Percentiles rank a stretch among this genome's conserved stretches.
Evolutionary conservation across 2,797 vertebrate species (phyloP).

Genomic region (Sciaenops ocellatus): DNA sequence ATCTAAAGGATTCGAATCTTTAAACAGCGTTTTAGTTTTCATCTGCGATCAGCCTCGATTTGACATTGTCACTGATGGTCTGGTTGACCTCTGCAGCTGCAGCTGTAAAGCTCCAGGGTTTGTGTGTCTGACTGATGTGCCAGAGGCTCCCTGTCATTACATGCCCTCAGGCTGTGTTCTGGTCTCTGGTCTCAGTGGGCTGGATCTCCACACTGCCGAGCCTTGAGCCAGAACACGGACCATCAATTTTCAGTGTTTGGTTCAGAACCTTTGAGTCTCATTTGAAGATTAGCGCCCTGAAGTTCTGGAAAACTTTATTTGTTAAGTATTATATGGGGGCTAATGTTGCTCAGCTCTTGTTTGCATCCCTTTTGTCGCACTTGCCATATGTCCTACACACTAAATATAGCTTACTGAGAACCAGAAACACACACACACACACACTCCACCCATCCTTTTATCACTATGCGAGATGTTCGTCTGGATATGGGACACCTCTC

Average conservation of each 20-base stretch:
- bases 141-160: slow-evolving; percentile 54
- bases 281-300: not conserved
- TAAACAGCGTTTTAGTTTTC: slow-evolving; percentile 21
- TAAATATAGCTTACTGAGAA: slow-evolving; percentile 35
- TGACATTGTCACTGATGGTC: slow-evolving; percentile 20
- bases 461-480: slow-evolving; percentile 50
- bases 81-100: slow-evolving; percentile 35
- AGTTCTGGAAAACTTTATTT: not conserved
- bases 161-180: slow-evolving; percentile 19
- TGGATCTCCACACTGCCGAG: slow-evolving; percentile 27
- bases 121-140: slow-evolving; percentile 37
- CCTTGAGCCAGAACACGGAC: not conserved
- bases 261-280: slow-evolving; percentile 1
- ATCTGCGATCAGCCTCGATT: slow-evolving; percentile 22
- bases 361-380: not conserved
- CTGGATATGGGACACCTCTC: slow-evolving; percentile 61
- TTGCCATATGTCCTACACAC: slow-evolving; percentile 8
- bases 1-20: slow-evolving; percentile 18
- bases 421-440: slow-evolving; percentile 12
- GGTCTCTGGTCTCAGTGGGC: slow-evolving; percentile 16
- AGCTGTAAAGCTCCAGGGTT: slow-evolving; percentile 34
- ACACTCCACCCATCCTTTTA: slow-evolving; percentile 12
- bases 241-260: not conserved
- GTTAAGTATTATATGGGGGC: not conserved
- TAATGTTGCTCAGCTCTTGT: not conserved